phyloP scores from a whole-genome alignment of 2,888 invertebrate genomes.

The Acleris sparsana region DNA sequence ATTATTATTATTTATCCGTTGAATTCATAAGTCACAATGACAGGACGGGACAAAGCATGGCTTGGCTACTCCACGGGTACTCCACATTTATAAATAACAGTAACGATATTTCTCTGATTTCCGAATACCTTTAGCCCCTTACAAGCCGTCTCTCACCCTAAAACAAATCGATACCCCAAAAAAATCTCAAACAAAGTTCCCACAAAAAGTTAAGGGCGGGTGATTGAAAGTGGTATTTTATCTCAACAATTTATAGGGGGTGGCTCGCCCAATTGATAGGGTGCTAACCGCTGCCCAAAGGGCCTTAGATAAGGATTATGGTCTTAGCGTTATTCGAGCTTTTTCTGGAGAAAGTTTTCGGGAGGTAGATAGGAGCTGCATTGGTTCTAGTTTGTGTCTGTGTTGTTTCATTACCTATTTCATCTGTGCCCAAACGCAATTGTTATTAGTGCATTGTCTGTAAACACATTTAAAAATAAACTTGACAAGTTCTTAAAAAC shows the following conservation, averaged over 20 bases:
- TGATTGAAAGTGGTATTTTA: slow-evolving; percentile 66
- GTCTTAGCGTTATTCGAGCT: slow-evolving; percentile 51
- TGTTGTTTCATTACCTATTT: no score
- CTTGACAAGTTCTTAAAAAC: no score
- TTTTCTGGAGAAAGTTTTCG: slow-evolving; percentile 46
- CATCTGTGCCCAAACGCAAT: no score
- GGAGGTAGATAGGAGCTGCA: slow-evolving; percentile 39
- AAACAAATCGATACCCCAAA: slow-evolving; percentile 31
- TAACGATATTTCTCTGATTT: background rate
- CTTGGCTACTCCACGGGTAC: no score
- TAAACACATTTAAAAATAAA: no score
- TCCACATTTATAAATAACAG: background rate
- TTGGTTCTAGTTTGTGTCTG: background rate
- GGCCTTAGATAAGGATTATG: slow-evolving; percentile 64
- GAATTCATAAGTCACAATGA: no score
- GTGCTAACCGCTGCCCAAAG: slow-evolving; percentile 64
- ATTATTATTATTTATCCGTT: no score
- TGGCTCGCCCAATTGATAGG: slow-evolving; percentile 62
- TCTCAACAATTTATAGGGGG: slow-evolving; percentile 63
- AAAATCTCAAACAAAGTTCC: slow-evolving; percentile 39
- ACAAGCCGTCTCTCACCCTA: background rate
- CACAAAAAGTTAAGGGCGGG: slow-evolving; percentile 49
- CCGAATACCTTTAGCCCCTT: background rate
- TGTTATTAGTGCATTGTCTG: no score
- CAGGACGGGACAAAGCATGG: no score